Evolutionary conservation across 2,797 vertebrate genomes (phyloP), one percentile per base, ranked within the genome.

Genomic region (Rallus crepitans): DNA sequence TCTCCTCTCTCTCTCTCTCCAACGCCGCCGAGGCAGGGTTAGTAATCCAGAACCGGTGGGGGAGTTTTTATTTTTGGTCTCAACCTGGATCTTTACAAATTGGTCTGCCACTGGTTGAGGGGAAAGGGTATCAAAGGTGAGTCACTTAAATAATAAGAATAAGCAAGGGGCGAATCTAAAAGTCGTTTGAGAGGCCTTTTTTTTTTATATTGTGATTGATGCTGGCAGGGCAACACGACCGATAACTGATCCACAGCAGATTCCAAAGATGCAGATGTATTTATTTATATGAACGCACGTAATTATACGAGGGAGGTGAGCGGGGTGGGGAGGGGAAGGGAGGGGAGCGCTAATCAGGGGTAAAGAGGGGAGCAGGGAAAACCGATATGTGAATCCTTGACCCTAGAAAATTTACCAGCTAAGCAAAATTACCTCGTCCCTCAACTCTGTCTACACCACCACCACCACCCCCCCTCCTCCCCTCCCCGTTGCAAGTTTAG

Each of bases 401-500:
- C 89, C 68, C 79, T 60, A 76, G 87, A 90, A 93, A 81, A 92
- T 84, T 60, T 70, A 87, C 68, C 50, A 68, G 64, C 56, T 7
- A 8, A 64, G 78, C 85, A 87, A 97, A 94, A 45, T 16, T 82
- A 89, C 93, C 93, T 96, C 30, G 91, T 93, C 73, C 85, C 90
- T 80, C 73, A 16, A 3, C 56, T 52, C 60, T 39, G 72, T 3
- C 79, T 55, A 16, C 42, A 42, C 42, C 37, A 37, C 37, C 37
- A 9, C 37, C 42, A 42, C 42, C 37, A 37, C 37, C 37, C 37
- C 37, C 37, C 37, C 37, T 11, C 75, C 48, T 48, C 86, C 94
- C 73, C n/a, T 61, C 70, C 93, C 63, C 72, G 37, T 15, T 69
- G 92, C 92, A 97, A 96, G 95, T 97, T 97, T 96, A 96, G 96